phyloP scores from a whole-genome alignment of 2,113 vertebrate genomes.

The Caranx melampygus region DNA sequence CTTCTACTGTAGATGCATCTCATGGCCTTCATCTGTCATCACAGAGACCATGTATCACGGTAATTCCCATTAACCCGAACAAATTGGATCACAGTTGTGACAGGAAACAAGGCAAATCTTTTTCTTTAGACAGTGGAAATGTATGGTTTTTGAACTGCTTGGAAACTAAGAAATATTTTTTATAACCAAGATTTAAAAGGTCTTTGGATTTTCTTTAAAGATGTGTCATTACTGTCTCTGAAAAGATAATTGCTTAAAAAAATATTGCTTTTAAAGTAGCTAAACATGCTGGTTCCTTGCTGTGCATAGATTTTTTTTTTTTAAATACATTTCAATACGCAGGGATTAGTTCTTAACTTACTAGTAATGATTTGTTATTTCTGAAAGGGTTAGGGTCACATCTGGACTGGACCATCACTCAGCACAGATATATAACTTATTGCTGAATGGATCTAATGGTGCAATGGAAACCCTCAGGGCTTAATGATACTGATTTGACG shows the following conservation, averaged over 20 bases:
- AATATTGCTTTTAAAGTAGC: slow-evolving; percentile 22
- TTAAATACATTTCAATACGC: slow-evolving; percentile 28
- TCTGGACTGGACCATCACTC: neutral
- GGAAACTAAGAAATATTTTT: neutral
- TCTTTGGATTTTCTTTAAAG: neutral
- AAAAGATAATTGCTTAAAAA: slow-evolving; percentile 42
- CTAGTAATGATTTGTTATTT: slow-evolving; percentile 22
- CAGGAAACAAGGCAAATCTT: neutral
- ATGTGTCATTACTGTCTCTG: slow-evolving; percentile 3
- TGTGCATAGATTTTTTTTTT: neutral
- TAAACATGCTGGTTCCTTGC: slow-evolving; percentile 5
- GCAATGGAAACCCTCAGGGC: neutral
- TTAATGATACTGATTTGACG: slow-evolving; percentile 3
- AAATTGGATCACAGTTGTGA: neutral
- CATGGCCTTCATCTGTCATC: neutral
- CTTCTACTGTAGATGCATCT: neutral
- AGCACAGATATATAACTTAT: neutral
- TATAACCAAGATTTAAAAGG: neutral
- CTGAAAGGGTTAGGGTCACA: slow-evolving; percentile 4
- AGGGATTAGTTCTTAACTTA: slow-evolving; percentile 20
- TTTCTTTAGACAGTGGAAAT: neutral
- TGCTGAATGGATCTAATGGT: slow-evolving; percentile 32
- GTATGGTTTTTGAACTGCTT: neutral
- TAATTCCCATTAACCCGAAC: neutral
- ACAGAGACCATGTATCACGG: neutral